These are phyloP conservation scores for Andrena dorsata DNA, from an alignment of 2,888 invertebrate genomes.

Conservation along the genomic window DNA sequence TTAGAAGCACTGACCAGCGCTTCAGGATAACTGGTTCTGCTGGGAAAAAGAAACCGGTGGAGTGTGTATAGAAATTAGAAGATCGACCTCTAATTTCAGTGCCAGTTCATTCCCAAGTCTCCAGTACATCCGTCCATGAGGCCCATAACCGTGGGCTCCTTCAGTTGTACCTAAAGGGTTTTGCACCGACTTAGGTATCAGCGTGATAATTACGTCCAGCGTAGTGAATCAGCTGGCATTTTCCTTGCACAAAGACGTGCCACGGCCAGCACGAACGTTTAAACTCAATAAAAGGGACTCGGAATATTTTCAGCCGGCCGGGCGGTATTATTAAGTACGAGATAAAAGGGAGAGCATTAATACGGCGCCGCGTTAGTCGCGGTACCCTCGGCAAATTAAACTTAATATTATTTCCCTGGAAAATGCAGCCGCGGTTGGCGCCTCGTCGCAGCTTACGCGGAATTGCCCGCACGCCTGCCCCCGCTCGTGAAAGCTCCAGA, in stretches of 20 bases:
- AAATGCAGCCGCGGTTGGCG: slow-evolving; percentile 39
- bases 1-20: too few relatives aligned
- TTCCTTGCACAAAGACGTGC: neutral
- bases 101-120: too few relatives aligned
- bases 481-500: slow-evolving; percentile 3
- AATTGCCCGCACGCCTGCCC: neutral
- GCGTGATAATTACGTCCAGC: neutral
- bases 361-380: slow-evolving; percentile 38
- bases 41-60: too few relatives aligned
- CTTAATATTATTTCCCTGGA: slow-evolving; percentile 44
- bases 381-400: slow-evolving; percentile 39
- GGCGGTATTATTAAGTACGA: slow-evolving; percentile 37
- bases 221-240: neutral
- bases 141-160: too few relatives aligned
- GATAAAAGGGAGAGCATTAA: slow-evolving; percentile 49
- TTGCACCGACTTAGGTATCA: too few relatives aligned
- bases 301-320: slow-evolving; percentile 8
- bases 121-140: too few relatives aligned
- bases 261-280: neutral
- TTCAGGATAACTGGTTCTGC: too few relatives aligned
- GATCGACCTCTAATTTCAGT: too few relatives aligned
- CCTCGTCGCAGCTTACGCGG: neutral
- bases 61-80: too few relatives aligned
- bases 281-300: slow-evolving; percentile 1
- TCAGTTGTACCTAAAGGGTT: too few relatives aligned